Conservation (phyloP, 2,888 invertebrate species). For the Acrobasis consociella region DNA sequence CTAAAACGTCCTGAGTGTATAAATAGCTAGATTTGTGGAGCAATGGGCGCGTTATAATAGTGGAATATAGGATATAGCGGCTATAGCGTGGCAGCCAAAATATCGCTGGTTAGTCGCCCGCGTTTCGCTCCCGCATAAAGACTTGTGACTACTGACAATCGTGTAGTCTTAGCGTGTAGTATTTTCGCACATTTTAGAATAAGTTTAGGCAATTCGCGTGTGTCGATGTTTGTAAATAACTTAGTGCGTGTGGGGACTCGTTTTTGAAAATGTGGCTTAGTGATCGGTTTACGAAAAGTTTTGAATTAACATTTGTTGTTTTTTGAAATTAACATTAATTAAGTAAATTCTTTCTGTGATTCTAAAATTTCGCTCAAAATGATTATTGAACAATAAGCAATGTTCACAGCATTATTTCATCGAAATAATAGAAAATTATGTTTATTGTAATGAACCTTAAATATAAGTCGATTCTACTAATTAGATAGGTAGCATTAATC, state of each 20-base stretch:
- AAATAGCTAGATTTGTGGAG: slow-evolving; percentile 73
- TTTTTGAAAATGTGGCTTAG: neutral
- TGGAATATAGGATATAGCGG: slow-evolving; percentile 53
- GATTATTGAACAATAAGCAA: too few relatives aligned
- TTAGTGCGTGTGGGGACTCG: neutral
- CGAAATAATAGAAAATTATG: too few relatives aligned
- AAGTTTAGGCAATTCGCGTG: neutral
- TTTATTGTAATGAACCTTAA: too few relatives aligned
- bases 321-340: too few relatives aligned
- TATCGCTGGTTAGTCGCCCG: slow-evolving; percentile 23
- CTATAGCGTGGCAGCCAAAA: slow-evolving; percentile 22
- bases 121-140: neutral
- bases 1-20: slow-evolving; percentile 47
- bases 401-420: too few relatives aligned
- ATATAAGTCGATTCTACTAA: too few relatives aligned
- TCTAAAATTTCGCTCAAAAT: too few relatives aligned
- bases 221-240: neutral
- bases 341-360: too few relatives aligned
- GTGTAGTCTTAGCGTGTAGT: too few relatives aligned
- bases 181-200: slow-evolving; percentile 18
- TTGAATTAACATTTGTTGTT: too few relatives aligned
- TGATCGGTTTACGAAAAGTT: neutral
- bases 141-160: neutral
- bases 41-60: slow-evolving; percentile 62
- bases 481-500: too few relatives aligned